A percentile compares a stretch with the other conserved stretches of the same genome.
Conservation (phyloP, 2,113 vertebrate species). For the Oncorhynchus keta region DNA sequence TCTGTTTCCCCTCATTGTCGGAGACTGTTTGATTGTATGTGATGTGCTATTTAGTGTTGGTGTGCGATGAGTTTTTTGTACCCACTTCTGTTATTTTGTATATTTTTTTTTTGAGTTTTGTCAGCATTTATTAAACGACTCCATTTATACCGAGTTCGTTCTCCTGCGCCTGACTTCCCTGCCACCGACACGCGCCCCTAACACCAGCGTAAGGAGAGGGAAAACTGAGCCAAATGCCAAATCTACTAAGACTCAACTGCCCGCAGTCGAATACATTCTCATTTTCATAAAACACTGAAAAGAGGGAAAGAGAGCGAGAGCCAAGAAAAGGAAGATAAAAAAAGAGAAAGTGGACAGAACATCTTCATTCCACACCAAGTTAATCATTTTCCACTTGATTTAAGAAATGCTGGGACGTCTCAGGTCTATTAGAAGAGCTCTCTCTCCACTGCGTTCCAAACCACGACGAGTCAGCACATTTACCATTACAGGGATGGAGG, state of each 20-base stretch:
- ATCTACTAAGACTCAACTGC: slow-evolving; percentile 20
- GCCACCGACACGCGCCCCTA: too few relatives aligned
- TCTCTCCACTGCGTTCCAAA: slow-evolving; percentile 77
- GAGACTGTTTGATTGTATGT: too few relatives aligned
- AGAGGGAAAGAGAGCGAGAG: slow-evolving; percentile 9
- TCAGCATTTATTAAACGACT: too few relatives aligned
- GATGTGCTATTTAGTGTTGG: too few relatives aligned
- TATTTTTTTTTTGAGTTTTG: too few relatives aligned
- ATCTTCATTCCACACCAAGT: slow-evolving; percentile 86
- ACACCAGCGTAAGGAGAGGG: slow-evolving; percentile 22
- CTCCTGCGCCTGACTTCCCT: too few relatives aligned
- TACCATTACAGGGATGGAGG: slow-evolving; percentile 61
- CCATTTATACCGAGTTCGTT: too few relatives aligned
- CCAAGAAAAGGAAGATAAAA: slow-evolving; percentile 17
- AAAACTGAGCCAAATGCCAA: slow-evolving; percentile 4
- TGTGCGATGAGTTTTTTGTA: too few relatives aligned
- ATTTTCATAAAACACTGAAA: slow-evolving; percentile 63
- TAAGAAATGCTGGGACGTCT: slow-evolving; percentile 86
- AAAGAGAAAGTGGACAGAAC: slow-evolving; percentile 69
- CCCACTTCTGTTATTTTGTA: too few relatives aligned
- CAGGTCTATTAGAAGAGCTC: slow-evolving; percentile 87
- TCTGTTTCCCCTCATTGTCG: too few relatives aligned
- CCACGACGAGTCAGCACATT: slow-evolving; percentile 89
- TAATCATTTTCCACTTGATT: slow-evolving; percentile 91
- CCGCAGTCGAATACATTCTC: slow-evolving; percentile 56